Percentiles rank a stretch among this genome's conserved stretches.
Conservation (phyloP, 1,140 invertebrate species). For the Cardiocondyla obscurior region DNA sequence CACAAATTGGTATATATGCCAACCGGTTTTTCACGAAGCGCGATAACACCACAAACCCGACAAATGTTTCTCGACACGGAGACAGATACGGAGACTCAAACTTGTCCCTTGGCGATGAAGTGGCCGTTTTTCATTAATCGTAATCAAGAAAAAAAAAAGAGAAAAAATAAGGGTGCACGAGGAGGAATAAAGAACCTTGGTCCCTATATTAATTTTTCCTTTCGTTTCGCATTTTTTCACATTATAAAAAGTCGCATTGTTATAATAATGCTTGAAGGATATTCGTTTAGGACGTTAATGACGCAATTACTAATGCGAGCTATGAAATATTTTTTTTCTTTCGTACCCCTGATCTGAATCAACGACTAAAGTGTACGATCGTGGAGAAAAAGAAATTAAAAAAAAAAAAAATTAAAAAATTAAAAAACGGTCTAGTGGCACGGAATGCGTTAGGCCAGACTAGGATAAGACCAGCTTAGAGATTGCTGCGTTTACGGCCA, state of each 20-base stretch:
- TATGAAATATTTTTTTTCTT: background rate
- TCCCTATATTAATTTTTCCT: background rate
- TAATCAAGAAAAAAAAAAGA: constrained; percentile 30
- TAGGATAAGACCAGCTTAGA: constrained; percentile 76
- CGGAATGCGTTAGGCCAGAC: constrained; percentile 61
- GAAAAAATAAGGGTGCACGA: background rate
- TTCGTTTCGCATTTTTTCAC: too few relatives aligned
- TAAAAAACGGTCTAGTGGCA: constrained; percentile 43
- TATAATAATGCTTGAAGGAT: background rate
- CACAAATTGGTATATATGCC: constrained; percentile 58
- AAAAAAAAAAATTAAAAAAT: constrained; percentile 40
- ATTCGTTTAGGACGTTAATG: background rate
- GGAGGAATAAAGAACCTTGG: background rate
- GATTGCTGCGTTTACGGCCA: constrained; percentile 80
- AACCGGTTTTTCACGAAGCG: constrained; percentile 63
- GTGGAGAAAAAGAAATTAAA: background rate
- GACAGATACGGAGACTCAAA: constrained; percentile 58
- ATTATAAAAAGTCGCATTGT: background rate
- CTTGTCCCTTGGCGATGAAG: constrained; percentile 11
- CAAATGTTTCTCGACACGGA: constrained; percentile 55
- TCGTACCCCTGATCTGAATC: background rate
- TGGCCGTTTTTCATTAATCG: too few relatives aligned
- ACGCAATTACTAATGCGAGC: background rate
- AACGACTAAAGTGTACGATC: background rate
- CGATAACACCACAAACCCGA: constrained; percentile 62